Evolutionary conservation across 2,797 vertebrate species (phyloP).

Genomic region (Hippocampus kuda): DNA sequence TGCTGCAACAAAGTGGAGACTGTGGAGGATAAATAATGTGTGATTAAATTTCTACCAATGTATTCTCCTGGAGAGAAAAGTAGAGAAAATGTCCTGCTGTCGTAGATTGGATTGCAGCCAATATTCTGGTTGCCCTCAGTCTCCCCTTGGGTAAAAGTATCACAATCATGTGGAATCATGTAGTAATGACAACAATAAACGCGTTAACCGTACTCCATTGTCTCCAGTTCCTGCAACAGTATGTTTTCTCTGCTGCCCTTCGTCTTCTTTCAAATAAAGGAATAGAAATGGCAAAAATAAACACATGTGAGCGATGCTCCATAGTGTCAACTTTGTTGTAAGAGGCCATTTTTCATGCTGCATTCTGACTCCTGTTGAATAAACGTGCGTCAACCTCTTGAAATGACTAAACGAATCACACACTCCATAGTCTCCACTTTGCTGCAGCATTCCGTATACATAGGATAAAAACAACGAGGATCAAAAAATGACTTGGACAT

Average conservation of each 20-base stretch:
- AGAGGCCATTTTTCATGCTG: too few species aligned
- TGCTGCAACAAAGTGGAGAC: neutral
- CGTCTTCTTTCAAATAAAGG: neutral
- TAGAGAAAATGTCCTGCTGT: too few species aligned
- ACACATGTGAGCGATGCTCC: neutral
- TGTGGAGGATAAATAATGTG: neutral
- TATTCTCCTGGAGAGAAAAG: too few species aligned
- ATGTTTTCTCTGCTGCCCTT: neutral
- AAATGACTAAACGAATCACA: too few species aligned
- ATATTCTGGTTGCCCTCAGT: too few species aligned
- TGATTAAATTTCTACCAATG: neutral
- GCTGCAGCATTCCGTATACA: neutral
- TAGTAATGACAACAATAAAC: too few species aligned
- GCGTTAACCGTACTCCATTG: neutral
- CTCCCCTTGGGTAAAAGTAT: neutral
- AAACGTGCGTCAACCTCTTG: too few species aligned
- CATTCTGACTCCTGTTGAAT: too few species aligned
- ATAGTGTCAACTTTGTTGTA: neutral
- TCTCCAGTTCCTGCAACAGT: neutral
- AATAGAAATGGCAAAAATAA: neutral
- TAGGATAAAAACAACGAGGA: neutral
- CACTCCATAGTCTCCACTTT: neutral
- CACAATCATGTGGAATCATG: too few species aligned
- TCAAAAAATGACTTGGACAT: too few species aligned
- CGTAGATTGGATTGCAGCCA: too few species aligned